These are phyloP conservation scores for Aphaenogaster ashmeadi DNA, from an alignment of 1,140 invertebrate species.

Conservation along the genomic window DNA sequence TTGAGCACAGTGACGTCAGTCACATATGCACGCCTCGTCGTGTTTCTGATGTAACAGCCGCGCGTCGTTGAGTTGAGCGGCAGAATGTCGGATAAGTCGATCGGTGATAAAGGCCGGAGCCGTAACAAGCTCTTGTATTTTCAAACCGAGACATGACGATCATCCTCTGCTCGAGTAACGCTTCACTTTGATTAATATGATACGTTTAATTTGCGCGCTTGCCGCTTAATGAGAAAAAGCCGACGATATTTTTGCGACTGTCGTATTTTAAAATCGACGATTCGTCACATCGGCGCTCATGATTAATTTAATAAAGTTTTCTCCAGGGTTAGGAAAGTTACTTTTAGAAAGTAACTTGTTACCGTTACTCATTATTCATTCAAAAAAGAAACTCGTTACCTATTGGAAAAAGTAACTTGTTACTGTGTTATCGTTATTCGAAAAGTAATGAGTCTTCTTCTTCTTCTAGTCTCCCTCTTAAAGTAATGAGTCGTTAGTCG, in stretches of 20 bases:
- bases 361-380: no score
- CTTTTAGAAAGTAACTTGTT: no score
- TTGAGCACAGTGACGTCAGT: neutral
- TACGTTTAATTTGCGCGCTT: neutral
- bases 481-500: no score
- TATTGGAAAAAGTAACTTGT: no score
- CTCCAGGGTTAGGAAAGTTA: no score
- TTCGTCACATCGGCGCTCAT: no score
- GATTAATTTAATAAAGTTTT: no score
- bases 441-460: no score
- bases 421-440: no score
- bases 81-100: neutral
- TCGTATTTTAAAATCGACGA: no score
- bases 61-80: neutral
- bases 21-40: neutral
- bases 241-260: neutral
- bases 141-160: neutral
- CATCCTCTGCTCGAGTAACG: neutral
- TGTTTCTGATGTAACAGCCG: constrained; percentile 8
- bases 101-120: neutral
- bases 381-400: no score
- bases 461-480: no score
- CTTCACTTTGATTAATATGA: neutral
- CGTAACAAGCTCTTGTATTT: neutral
- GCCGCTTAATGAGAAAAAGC: neutral